Conservation (phyloP, 2,797 vertebrate species). For the Aphelocoma californica region DNA sequence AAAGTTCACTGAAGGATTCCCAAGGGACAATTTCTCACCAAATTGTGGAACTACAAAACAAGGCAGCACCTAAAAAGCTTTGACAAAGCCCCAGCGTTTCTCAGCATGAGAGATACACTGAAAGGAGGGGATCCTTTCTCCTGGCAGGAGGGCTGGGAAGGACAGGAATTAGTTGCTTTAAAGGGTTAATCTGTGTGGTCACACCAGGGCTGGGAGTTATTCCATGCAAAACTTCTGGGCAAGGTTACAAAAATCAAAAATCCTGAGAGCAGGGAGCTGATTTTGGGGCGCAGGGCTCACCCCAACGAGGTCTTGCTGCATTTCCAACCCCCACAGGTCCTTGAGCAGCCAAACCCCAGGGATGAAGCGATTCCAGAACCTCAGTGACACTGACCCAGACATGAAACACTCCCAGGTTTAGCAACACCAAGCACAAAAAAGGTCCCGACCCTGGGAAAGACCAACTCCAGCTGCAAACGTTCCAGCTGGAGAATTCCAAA, state of each 20-base stretch:
- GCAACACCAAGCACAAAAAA: accelerated
- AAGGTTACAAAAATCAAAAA: not conserved
- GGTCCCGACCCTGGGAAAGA: accelerated
- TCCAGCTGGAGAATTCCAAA: not conserved
- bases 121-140: not conserved
- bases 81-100: not conserved
- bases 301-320: accelerated
- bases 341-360: not conserved
- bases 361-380: accelerated
- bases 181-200: not conserved
- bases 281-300: accelerated
- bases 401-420: accelerated
- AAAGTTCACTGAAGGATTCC: not conserved
- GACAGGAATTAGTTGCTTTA: not conserved
- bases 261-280: not conserved
- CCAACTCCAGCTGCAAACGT: not conserved
- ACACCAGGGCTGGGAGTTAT: not conserved
- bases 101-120: not conserved
- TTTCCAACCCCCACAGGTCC: not conserved
- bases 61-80: not conserved
- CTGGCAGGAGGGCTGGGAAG: not conserved
- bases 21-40: not conserved
- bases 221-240: not conserved
- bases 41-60: not conserved
- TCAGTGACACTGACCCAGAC: accelerated